Percentiles rank a stretch among this genome's conserved stretches.
These are phyloP conservation scores for Onychorhynchus coronatus DNA, from an alignment of 2,113 vertebrate genomes.

Conservation along the genomic window DNA sequence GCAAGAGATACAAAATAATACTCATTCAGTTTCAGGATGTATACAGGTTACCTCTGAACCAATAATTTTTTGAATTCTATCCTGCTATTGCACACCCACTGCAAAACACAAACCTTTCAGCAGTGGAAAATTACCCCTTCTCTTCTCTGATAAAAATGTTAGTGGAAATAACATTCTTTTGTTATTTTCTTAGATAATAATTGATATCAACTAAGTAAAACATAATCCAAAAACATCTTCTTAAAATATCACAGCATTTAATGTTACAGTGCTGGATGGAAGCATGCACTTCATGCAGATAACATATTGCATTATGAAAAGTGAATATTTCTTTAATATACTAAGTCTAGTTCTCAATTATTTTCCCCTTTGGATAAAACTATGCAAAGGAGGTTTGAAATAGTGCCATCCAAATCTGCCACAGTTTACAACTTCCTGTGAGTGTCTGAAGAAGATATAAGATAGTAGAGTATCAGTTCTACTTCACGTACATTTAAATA, in stretches of 20 bases:
- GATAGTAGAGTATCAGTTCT: neutral
- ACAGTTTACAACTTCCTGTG: neutral
- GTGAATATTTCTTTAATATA: slow-evolving; percentile 37
- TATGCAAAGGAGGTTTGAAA: neutral
- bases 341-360: neutral
- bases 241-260: slow-evolving; percentile 1
- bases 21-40: neutral
- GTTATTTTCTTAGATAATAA: neutral
- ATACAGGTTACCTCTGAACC: neutral
- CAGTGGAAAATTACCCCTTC: neutral
- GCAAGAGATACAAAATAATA: neutral
- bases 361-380: neutral
- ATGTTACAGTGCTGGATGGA: neutral
- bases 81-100: neutral
- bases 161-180: neutral
- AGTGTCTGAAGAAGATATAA: neutral
- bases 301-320: slow-evolving; percentile 44
- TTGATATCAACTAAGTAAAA: neutral
- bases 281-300: neutral
- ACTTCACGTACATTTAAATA: slow-evolving; percentile 37
- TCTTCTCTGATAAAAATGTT: neutral
- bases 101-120: neutral
- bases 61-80: neutral
- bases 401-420: neutral
- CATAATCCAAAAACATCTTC: neutral